phyloP scores from a whole-genome alignment of 2,797 vertebrate species.

The Capromys pilorides region DNA sequence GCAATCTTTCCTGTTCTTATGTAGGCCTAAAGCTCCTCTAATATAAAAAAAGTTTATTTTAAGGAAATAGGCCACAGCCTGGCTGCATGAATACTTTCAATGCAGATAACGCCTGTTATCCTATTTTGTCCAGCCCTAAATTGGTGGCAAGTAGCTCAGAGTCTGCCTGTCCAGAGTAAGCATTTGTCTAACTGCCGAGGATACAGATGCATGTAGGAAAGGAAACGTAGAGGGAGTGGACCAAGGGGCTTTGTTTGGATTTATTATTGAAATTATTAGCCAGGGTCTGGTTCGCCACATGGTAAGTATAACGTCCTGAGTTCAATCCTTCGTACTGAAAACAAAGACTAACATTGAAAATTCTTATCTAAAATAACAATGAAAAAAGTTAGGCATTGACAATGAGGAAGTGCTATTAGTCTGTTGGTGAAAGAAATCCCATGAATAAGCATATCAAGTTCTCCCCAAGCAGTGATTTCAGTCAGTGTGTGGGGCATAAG shows the following conservation, averaged over 20 bases:
- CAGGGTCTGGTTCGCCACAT: too few relatives aligned
- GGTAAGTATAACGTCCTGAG: too few relatives aligned
- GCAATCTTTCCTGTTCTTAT: neutral
- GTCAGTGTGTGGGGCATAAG: neutral
- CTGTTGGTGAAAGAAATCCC: neutral
- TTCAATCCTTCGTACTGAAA: neutral
- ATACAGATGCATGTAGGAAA: neutral
- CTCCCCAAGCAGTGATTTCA: neutral
- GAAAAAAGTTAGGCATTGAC: neutral
- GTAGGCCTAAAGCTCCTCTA: neutral
- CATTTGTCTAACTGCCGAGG: too few relatives aligned
- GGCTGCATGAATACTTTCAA: neutral
- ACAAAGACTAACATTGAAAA: neutral
- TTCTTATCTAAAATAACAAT: neutral
- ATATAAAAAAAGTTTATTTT: slow-evolving; percentile 28
- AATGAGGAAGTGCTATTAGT: neutral
- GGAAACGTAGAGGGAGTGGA: neutral
- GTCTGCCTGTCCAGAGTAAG: neutral
- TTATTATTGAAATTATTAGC: too few relatives aligned
- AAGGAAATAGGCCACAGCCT: neutral
- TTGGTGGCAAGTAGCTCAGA: rapidly evolving
- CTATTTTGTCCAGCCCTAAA: neutral
- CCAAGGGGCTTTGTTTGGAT: too few relatives aligned
- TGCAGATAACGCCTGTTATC: neutral
- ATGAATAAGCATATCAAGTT: neutral